These are phyloP conservation scores for Amphiprion clarkii DNA, from an alignment of 2,797 vertebrate species.

Conservation along the genomic window DNA sequence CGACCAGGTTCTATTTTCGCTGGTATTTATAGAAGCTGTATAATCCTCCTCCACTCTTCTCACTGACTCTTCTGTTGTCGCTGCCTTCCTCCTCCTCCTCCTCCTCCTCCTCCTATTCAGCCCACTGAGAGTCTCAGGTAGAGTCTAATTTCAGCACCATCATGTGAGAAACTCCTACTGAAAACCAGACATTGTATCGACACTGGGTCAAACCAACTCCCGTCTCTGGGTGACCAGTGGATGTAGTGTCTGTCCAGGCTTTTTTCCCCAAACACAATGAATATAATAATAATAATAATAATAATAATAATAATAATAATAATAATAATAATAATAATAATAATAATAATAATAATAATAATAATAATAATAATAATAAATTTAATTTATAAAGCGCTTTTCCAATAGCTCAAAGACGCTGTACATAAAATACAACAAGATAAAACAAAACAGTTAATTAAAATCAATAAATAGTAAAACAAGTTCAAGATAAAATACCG, in stretches of 20 bases:
- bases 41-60: constrained; percentile 64
- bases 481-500: too few relatives aligned
- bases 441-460: too few relatives aligned
- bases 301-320: too few relatives aligned
- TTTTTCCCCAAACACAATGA: too few relatives aligned
- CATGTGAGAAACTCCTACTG: constrained; percentile 23
- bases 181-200: constrained; percentile 25
- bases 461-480: too few relatives aligned
- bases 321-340: too few relatives aligned
- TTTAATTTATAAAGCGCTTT: too few relatives aligned
- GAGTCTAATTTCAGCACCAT: constrained; percentile 46
- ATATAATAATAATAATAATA: too few relatives aligned
- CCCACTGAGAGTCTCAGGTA: constrained; percentile 39
- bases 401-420: too few relatives aligned
- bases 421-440: too few relatives aligned
- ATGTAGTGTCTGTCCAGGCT: background rate
- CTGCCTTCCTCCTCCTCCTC: constrained; percentile 30
- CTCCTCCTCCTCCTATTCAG: constrained; percentile 17
- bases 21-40: constrained; percentile 71
- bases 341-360: too few relatives aligned
- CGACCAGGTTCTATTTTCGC: constrained; percentile 43
- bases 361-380: too few relatives aligned
- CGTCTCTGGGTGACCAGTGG: background rate
- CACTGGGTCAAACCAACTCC: background rate
- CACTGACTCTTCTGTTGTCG: constrained; percentile 37